phyloP scores from a whole-genome alignment of 2,113 vertebrate genomes.

The Gallinago undulata region DNA sequence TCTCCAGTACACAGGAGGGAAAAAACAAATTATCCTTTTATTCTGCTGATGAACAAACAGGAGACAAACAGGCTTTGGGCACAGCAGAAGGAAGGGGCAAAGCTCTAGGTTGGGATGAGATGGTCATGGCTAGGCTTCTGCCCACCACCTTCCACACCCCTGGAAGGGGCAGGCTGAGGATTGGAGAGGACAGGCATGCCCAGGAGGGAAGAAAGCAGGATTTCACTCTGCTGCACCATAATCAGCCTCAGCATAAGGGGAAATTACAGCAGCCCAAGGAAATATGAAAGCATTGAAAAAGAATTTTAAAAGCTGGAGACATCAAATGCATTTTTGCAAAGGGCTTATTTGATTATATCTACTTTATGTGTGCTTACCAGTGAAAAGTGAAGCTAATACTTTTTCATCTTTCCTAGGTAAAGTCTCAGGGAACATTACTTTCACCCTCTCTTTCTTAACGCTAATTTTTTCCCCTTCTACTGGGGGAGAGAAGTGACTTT shows the following conservation, averaged over 20 bases:
- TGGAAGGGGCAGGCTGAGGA: neutral
- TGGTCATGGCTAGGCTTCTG: neutral
- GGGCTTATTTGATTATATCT: neutral
- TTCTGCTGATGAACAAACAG: neutral
- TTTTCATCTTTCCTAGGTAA: neutral
- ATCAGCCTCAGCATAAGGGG: neutral
- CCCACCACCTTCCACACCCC: neutral
- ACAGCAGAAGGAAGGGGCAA: neutral
- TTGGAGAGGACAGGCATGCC: neutral
- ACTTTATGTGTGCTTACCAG: neutral
- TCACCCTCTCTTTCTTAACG: neutral
- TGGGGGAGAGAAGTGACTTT: neutral
- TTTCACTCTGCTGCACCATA: neutral
- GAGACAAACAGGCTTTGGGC: neutral
- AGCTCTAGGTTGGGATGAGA: neutral
- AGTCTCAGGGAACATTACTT: neutral
- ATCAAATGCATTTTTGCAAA: neutral
- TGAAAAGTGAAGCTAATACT: neutral
- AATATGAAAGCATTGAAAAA: neutral
- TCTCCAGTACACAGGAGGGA: neutral
- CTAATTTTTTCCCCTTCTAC: neutral
- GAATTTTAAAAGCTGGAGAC: neutral
- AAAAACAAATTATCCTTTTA: neutral
- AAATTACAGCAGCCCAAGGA: neutral
- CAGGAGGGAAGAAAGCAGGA: neutral